Percentiles rank a stretch among this genome's conserved stretches.
These are phyloP conservation scores for Apocrypta bakeri DNA, from an alignment of 1,140 invertebrate species.

Conservation along the genomic window DNA sequence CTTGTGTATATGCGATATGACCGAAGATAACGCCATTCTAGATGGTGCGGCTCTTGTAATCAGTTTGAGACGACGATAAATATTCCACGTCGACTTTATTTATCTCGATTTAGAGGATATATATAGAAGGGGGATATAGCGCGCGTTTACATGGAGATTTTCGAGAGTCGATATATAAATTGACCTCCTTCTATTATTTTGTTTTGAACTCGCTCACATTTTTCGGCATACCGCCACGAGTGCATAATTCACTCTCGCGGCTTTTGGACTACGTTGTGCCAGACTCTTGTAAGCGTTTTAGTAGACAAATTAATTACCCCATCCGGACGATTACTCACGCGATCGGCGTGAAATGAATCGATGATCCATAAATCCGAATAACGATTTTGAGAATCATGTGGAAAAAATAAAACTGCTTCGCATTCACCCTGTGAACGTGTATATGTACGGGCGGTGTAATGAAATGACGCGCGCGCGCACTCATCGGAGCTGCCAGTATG, in stretches of 20 bases:
- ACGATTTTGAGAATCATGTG: neutral
- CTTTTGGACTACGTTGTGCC: no score
- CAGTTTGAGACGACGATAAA: neutral
- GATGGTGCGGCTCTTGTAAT: no score
- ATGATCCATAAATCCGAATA: conserved; percentile 10
- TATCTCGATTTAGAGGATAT: neutral
- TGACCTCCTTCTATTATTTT: neutral
- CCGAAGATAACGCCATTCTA: conserved; percentile 19
- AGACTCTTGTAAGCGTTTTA: neutral
- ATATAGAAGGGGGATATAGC: neutral
- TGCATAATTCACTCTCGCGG: no score
- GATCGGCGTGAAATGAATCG: neutral
- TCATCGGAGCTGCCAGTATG: no score
- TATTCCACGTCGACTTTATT: neutral
- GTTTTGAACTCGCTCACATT: neutral
- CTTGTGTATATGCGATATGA: neutral
- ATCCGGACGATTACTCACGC: neutral
- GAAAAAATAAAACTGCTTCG: neutral
- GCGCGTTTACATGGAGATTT: no score
- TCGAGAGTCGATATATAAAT: no score
- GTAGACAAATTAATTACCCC: neutral
- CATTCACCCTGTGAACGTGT: no score
- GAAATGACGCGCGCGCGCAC: no score
- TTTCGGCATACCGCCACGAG: no score
- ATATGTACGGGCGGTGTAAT: no score